Conservation (phyloP, 1,140 invertebrate genomes). For the Drosophila navojoa region DNA sequence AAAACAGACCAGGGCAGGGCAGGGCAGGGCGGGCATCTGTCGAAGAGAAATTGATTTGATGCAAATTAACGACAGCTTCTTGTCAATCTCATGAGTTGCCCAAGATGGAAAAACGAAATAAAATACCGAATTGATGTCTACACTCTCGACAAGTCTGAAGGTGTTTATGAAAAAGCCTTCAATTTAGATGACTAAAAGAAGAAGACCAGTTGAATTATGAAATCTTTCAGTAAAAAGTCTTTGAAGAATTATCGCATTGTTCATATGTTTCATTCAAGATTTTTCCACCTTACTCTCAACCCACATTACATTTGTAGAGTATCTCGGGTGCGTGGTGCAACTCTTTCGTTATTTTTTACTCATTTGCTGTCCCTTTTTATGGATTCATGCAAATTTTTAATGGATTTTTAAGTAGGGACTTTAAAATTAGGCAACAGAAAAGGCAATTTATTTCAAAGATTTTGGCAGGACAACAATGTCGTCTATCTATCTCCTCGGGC, state of each 20-base stretch:
- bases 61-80: slow-evolving; percentile 82
- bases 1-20: slow-evolving; percentile 13
- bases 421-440: slow-evolving; percentile 72
- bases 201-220: too few species aligned
- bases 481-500: neutral
- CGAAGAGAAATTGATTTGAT: slow-evolving; percentile 80
- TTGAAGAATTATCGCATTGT: too few species aligned
- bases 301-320: neutral
- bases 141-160: slow-evolving; percentile 24
- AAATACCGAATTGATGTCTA: slow-evolving; percentile 46
- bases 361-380: slow-evolving; percentile 46
- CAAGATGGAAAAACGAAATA: neutral
- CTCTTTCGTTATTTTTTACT: slow-evolving; percentile 20
- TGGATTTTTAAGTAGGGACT: slow-evolving; percentile 82
- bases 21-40: slow-evolving; percentile 52
- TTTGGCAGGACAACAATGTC: slow-evolving; percentile 50
- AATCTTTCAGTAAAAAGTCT: too few species aligned
- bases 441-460: slow-evolving; percentile 74
- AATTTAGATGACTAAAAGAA: too few species aligned
- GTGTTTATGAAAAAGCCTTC: too few species aligned
- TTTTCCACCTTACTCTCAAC: neutral
- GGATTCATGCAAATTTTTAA: slow-evolving; percentile 80
- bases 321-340: slow-evolving; percentile 14
- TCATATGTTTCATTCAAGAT: too few species aligned
- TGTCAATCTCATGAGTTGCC: slow-evolving; percentile 66